Evolutionary conservation across 2,888 invertebrate genomes (phyloP).

Genomic region (Hirtodrosophila confusa): DNA sequence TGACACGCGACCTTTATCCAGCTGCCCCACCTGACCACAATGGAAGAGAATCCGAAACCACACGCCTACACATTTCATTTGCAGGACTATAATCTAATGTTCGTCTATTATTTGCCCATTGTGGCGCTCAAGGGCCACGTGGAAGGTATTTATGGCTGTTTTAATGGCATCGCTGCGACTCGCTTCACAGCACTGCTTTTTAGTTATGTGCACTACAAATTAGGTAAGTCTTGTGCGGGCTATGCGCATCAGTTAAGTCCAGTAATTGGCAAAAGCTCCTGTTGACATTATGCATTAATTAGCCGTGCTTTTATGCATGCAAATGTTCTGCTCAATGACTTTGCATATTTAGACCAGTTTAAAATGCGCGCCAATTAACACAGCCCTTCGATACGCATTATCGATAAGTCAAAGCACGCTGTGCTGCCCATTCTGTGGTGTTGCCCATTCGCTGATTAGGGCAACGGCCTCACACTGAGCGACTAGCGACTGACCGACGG

Average conservation of each 20-base stretch:
- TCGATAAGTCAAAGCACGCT: slow-evolving; percentile 3
- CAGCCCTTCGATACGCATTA: background rate
- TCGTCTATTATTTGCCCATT: slow-evolving; percentile 4
- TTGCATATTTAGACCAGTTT: background rate
- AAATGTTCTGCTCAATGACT: too few relatives aligned
- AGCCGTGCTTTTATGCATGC: too few relatives aligned
- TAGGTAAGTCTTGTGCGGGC: background rate
- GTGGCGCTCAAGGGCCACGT: slow-evolving; percentile 1
- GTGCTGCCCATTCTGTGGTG: background rate
- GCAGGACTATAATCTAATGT: slow-evolving; percentile 26
- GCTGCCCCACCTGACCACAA: background rate
- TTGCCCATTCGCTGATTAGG: slow-evolving; percentile 7
- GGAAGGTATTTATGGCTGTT: slow-evolving; percentile 12
- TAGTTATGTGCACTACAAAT: slow-evolving; percentile 8
- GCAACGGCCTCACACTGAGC: too few relatives aligned
- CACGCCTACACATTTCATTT: background rate
- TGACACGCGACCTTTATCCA: slow-evolving; percentile 14
- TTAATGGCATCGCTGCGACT: slow-evolving; percentile 33
- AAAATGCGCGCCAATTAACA: slow-evolving; percentile 2
- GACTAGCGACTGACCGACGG: too few relatives aligned
- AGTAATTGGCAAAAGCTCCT: slow-evolving; percentile 44
- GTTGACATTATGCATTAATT: slow-evolving; percentile 44
- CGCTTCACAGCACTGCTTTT: slow-evolving; percentile 13
- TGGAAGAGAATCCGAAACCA: background rate
- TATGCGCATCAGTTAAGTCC: background rate